These are phyloP conservation scores for Lasioglossum marginatum DNA, from an alignment of 2,888 invertebrate species.

Conservation along the genomic window DNA sequence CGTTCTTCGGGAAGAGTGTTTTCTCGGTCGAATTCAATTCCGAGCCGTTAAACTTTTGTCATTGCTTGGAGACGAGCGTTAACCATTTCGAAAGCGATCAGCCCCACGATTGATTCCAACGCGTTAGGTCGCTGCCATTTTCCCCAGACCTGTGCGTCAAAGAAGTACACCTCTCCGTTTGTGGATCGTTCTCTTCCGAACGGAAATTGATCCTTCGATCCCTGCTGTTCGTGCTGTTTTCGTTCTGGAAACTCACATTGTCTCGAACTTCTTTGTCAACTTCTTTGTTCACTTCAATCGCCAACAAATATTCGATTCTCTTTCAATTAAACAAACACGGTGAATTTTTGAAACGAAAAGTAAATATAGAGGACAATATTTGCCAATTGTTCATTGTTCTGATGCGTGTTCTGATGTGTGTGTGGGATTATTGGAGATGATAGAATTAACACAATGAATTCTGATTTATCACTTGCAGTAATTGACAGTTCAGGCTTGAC, in stretches of 20 bases:
- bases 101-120: conserved; percentile 42
- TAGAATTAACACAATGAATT: too few species aligned
- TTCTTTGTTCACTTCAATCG: too few species aligned
- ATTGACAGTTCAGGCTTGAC: too few species aligned
- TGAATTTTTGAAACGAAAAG: neutral
- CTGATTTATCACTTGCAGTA: too few species aligned
- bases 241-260: neutral
- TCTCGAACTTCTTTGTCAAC: neutral
- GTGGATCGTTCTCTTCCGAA: neutral
- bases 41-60: conserved; percentile 74
- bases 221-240: neutral
- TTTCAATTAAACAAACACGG: neutral
- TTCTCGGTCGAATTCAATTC: conserved; percentile 71
- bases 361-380: neutral
- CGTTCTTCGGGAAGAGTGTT: conserved; percentile 42
- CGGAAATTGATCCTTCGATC: neutral
- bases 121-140: conserved; percentile 16
- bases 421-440: too few species aligned
- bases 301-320: neutral
- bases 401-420: too few species aligned
- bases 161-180: neutral
- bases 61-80: conserved; percentile 71
- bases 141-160: neutral
- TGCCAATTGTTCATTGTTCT: too few species aligned
- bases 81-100: conserved; percentile 54